Base-by-base conservation (phyloP, 2,888 invertebrate species). In the Pristionchus fissidentatus region DNA sequence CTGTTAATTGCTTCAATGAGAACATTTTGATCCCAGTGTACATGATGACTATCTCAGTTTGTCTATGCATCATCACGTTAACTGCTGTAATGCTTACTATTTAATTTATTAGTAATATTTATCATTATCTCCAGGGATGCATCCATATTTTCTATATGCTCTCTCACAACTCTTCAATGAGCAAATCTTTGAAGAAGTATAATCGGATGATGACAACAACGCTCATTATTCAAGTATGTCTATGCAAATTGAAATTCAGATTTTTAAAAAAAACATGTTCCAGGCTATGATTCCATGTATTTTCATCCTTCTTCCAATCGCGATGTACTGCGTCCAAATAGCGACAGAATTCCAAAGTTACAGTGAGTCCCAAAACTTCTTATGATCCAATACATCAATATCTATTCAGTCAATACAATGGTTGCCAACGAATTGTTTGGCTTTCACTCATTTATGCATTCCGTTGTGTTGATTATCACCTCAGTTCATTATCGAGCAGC, bases 111-210 rank as follows among this genome's bases (percentile, higher is more conserved):
- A 13, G 26, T 13, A 19, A 15, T 2, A 43, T 35, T 19, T 5
- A 19, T 22, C n/a, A 22, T n/a, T 66, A 1, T 66, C 26, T 75
- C 46, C 46, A 75, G 75, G 46, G 43, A 1, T 75, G 49, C n/a
- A 26, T 10, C 29, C 75, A 75, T 29, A 75, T 75, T 38, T 75
- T 75, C 26, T 75, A 32, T 19, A 46, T 49, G 15, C 43, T 75
- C 29, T 1, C 43, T 49, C 49, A 43, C 46, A 43, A 75, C 46
- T 75, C 75, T 15, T 75, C 75, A 43, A 75, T 75, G 75, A 75
- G 75, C 46, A 75, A 46, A 29, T 49, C 46, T 22, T 29, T 43
- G 7, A 43, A 38, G 32, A 49, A 75, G 32, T 75, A 46, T n/a
- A 43, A 75, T 35, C 26, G 46, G 29, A 75, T 7, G 15, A 75